These are phyloP conservation scores for Callopanchax toddi DNA, from an alignment of 2,113 vertebrate species.

Conservation along the genomic window DNA sequence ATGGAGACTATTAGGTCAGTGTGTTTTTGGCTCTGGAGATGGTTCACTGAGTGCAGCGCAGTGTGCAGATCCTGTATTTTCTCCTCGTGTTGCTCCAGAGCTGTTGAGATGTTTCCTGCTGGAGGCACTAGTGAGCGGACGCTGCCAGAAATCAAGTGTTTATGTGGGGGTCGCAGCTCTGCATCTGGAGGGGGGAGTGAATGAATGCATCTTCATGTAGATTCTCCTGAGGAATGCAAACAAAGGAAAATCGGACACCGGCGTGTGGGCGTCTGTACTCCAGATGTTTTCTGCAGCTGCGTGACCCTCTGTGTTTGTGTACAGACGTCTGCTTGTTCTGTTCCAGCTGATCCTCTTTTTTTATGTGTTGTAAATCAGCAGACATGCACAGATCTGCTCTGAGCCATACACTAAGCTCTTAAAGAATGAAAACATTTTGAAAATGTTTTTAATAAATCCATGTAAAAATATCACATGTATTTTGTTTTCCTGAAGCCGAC, in stretches of 20 bases:
- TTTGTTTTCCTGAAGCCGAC: conserved; percentile 1
- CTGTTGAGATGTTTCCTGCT: conserved; percentile 58
- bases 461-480: neutral
- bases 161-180: conserved; percentile 25
- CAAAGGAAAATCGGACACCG: conserved; percentile 26
- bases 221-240: conserved; percentile 52
- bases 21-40: conserved; percentile 42
- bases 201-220: conserved; percentile 46
- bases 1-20: conserved; percentile 39
- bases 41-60: conserved; percentile 63
- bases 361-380: conserved; percentile 34
- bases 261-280: conserved; percentile 51
- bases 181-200: conserved; percentile 49
- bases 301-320: conserved; percentile 26
- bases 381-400: neutral
- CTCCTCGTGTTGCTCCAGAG: conserved; percentile 39
- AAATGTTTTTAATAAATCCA: no score
- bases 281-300: conserved; percentile 73
- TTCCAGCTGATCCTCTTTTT: conserved; percentile 31
- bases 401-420: neutral
- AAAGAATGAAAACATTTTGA: no score
- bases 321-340: conserved; percentile 3
- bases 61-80: conserved; percentile 40
- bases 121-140: conserved; percentile 28
- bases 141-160: conserved; percentile 46